Evolutionary conservation across 2,888 invertebrate genomes (phyloP).

Genomic region (Zootermopsis nevadensis): DNA sequence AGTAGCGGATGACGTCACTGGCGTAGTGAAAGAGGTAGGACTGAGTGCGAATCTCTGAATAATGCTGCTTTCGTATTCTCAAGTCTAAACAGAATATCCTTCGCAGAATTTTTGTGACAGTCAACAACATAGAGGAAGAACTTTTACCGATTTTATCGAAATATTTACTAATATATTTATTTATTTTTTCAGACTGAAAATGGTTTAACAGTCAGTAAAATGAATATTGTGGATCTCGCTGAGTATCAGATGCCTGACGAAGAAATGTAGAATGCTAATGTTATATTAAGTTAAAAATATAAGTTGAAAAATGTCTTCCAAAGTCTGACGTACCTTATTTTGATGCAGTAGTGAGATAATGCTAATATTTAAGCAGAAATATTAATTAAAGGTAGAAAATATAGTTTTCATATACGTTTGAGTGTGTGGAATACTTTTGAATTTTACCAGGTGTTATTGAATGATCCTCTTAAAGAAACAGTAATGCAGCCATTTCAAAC

Average conservation of each 20-base stretch:
- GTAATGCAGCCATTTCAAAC: too few species aligned
- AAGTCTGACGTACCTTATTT: too few species aligned
- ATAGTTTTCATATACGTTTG: too few species aligned
- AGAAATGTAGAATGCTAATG: too few species aligned
- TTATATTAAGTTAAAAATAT: too few species aligned
- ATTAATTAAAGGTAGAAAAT: too few species aligned
- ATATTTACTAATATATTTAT: background rate
- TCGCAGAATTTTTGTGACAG: background rate
- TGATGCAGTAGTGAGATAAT: too few species aligned
- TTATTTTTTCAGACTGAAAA: background rate
- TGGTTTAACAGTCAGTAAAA: background rate
- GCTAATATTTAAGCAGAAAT: too few species aligned
- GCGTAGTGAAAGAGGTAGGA: background rate
- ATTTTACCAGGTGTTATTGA: too few species aligned
- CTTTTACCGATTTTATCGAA: background rate
- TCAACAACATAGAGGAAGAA: background rate
- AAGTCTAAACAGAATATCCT: background rate
- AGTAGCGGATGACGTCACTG: background rate
- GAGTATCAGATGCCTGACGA: background rate
- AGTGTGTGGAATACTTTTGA: too few species aligned
- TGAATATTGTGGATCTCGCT: background rate
- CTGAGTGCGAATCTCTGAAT: background rate
- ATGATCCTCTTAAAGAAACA: too few species aligned
- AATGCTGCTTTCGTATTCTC: background rate
- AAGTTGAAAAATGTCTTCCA: too few species aligned